Evolutionary conservation across 1,140 invertebrate genomes (phyloP), one percentile per base, ranked within the genome.

Genomic region (Ceratina japonica): DNA sequence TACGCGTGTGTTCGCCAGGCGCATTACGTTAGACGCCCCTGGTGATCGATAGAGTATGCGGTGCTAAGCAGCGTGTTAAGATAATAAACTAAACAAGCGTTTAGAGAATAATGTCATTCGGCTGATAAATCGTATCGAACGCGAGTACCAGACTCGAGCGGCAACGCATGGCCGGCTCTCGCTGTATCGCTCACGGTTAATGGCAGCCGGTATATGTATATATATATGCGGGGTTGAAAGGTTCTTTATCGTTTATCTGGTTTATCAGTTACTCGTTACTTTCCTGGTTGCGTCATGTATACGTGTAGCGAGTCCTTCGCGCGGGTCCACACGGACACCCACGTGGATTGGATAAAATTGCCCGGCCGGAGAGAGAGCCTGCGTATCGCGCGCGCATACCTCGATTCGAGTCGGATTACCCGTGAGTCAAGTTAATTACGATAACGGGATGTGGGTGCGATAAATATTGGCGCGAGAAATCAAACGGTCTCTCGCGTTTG

Each of bases 391-490:
- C 80, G 54, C 24, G 76, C 76, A 54, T 49, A 37, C 68, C 72
- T 62, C 75, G 51, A 56, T 7, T 16, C 77, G 77, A 65, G 64
- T 75, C 71, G 56, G 71, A 75, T 80, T 68, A 80, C 64, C 15
- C 31, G 51, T 22, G 31, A 49, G 56, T 56, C 31, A 80, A 66
- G 78, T 85, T 85, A 84, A 85, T 85, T 81, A 74, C 61, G 82
- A 74, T 81, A 83, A 84, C 73, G 77, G 63, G 64, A 83, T 18
- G 73, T 37, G 70, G 20, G 24, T n/a, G 73, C 31, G 69, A 84
- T 82, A 79, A 72, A 82, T 82, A 82, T 81, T 24, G 63, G n/a
- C 37, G 62, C 71, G 49, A n/a, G 16, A 75, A 61, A 62, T 75
- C 63, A 20, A 72, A 24, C 62, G 56, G 62, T 80, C 69, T 80